Base-by-base conservation (phyloP, 2,888 invertebrate species). In the Philaethria dido region DNA sequence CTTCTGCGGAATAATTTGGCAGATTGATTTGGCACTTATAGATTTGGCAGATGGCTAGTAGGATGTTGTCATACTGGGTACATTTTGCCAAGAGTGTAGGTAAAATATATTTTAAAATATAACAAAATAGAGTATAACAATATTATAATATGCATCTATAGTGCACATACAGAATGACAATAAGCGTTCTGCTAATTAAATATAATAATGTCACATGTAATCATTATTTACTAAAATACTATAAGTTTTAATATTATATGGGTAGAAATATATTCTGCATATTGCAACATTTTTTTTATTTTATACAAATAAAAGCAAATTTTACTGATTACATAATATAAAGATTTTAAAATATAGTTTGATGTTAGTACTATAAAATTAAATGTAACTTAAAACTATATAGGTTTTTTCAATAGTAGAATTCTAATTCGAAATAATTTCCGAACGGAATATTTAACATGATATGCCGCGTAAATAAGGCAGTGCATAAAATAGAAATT, bases 1-100 rank as follows among this genome's bases (percentile, higher is more conserved):
- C 79, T 76, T 72, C 78, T 73, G 78, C 82, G 78, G 77, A 80
- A 77, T 74, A 73, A 72, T 73, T 75, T 74, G 74, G 75, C 73
- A 72, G 71, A 72, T 73, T 70, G 64, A 66, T 72, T 73, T 73
- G 74, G 71, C 71, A 70, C 33, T 64, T 72, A 50, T 36, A 47
- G 44, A 54, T 68, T 69, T 70, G 65, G 64, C 70, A 73, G 68
- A 73, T 76, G 57, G 59, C 64, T 29, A 16, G 55, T 63, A 69
- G 69, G 62, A 72, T 74, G 71, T 75, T 69, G 70, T 66, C 69
- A 70, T 29, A 52, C 57, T n/a, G 5, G n/a, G 18, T 18, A 14
- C 16, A 62, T 54, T 66, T 66, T 57, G 55, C 64, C 44, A 33
- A 54, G 39, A 55, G 16, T 45, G 18, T 3, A 25, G 44, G 60